These are phyloP conservation scores for Pseudocheirus occidentalis DNA, from an alignment of 2,797 vertebrate genomes.

Conservation along the genomic window DNA sequence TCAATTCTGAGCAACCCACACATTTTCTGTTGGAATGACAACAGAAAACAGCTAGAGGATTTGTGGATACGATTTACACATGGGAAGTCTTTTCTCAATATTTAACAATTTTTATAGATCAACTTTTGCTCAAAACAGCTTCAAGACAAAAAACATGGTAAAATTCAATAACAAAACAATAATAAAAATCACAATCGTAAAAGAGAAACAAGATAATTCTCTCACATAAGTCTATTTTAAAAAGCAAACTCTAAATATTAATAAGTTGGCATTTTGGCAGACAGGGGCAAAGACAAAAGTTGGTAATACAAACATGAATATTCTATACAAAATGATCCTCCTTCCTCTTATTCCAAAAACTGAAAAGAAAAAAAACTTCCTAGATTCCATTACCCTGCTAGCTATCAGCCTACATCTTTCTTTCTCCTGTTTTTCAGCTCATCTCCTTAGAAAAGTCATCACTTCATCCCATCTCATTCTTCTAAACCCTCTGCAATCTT, in stretches of 20 bases:
- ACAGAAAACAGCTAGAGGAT: background rate
- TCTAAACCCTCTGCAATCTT: background rate
- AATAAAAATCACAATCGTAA: background rate
- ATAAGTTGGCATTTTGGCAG: background rate
- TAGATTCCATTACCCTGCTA: background rate
- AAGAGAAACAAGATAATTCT: background rate
- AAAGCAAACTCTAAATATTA: background rate
- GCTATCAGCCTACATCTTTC: background rate
- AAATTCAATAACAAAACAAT: background rate
- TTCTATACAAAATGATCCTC: background rate
- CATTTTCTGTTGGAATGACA: background rate
- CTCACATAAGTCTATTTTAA: background rate
- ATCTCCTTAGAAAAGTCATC: background rate
- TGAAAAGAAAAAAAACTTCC: background rate
- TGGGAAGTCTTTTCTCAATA: background rate
- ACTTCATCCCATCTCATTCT: background rate
- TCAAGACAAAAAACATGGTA: background rate
- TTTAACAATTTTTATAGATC: background rate
- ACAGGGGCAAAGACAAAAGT: background rate
- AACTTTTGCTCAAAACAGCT: background rate
- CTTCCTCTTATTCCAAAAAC: background rate
- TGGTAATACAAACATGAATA: background rate
- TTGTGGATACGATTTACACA: background rate
- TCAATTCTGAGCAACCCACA: background rate
- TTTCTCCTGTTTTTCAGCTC: background rate